Evolutionary conservation across 2,888 invertebrate genomes (phyloP), one percentile per base, ranked within the genome.

Genomic region (Balanococcus diminutus): DNA sequence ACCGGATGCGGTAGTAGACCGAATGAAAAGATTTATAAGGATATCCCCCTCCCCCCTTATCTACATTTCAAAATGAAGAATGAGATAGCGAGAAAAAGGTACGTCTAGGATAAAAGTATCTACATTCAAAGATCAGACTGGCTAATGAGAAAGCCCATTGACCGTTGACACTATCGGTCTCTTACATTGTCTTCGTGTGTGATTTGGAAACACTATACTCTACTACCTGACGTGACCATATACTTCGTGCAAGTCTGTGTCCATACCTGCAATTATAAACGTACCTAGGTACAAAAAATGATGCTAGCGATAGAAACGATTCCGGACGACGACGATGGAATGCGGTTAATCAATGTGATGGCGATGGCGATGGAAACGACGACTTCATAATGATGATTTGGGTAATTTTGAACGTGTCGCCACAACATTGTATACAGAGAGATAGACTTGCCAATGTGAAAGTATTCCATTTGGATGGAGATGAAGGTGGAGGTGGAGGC

Each of bases 401-500:
- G 61, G 61, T 25, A 67, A 67, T 67, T 67, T 67, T 28, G 61
- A 51, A n/a, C 51, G 61, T 67, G 61, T 67, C 25, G 61, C 25
- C 9, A 11, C n/a, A 11, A 2, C 28, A 11, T 8, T 4, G 11
- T 51, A 51, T 14, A 42, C 11, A 11, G 8, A 9, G 19, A 4
- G 19, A 42, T 42, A 14, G 56, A 16, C 16, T 19, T 19, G 5
- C 19, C 61, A 28, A 67, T 67, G 61, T 67, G 61, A 67, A 67
- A 67, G 61, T 28, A 67, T 67, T 67, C 61, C 61, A n/a, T 28
- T 67, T 67, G 61, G 28, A 3, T 19, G 8, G 36, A 36, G 36
- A 6, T 36, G 36, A 4, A 6, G 36, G 36, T 8, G 8, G 8
- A 36, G 5, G 19, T 42, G n/a, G 51, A 8, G 11, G 42, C 8